Conservation (phyloP, 2,888 invertebrate species). For the Sthenelais limicola region DNA sequence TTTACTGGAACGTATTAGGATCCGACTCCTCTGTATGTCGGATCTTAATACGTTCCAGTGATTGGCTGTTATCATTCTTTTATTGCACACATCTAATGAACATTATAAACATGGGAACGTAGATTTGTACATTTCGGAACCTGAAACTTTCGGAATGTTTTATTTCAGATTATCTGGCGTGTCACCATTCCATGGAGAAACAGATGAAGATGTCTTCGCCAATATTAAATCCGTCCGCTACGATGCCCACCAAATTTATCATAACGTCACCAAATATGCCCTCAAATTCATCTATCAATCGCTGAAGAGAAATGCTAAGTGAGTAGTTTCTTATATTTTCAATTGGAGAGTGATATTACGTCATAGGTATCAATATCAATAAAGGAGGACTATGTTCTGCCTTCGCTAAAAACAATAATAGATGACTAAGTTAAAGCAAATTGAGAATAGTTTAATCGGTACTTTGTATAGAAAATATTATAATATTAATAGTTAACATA, state of each 20-base stretch:
- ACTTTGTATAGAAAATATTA: background rate
- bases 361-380: background rate
- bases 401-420: no score
- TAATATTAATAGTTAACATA: background rate
- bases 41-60: no score
- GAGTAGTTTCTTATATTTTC: slow-evolving; percentile 6
- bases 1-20: no score
- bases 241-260: slow-evolving; percentile 93
- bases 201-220: slow-evolving; percentile 81
- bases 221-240: slow-evolving; percentile 82
- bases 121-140: no score
- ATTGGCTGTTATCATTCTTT: no score
- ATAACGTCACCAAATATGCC: slow-evolving; percentile 93
- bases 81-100: no score
- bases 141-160: no score
- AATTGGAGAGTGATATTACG: background rate
- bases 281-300: slow-evolving; percentile 95
- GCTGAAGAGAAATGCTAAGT: slow-evolving; percentile 79
- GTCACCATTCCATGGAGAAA: slow-evolving; percentile 89
- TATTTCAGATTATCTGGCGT: slow-evolving; percentile 83
- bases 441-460: background rate
- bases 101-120: no score
- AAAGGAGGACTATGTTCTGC: background rate
- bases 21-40: no score
- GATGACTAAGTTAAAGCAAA: background rate